Base-by-base conservation (phyloP, 1,140 invertebrate genomes). In the Platyura marginata region DNA sequence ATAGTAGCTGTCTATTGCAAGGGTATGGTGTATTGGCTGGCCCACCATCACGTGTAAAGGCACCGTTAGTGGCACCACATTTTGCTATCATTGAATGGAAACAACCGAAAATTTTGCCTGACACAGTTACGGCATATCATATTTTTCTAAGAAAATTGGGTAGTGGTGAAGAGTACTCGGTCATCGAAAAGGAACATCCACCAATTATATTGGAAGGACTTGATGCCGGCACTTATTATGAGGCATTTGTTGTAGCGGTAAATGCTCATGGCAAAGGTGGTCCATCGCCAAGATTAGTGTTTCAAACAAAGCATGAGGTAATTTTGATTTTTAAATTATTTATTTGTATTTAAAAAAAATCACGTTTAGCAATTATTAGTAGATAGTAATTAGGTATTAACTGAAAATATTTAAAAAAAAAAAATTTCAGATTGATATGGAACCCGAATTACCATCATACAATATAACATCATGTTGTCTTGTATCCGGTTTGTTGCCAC, bases 61-160 rank as follows among this genome's bases (percentile, higher is more conserved):
- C 86, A 1, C 71, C 76, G 16, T 79, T 80, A 52, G 71, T 84
- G 34, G 73, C 79, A 46, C 70, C 73, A 2, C 72, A 72, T 52
- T 87, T 79, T 56, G 81, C 80, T 0, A 75, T 89, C 23, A 54
- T 87, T 0, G 77, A 80, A 48, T 89, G 84, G 84, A 69, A 72
- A 2, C 54, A 72, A n/a, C 83, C 84, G 0, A 70, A 71, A 40
- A 67, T 66, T 1, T 56, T 82, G 4, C 68, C 70, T 1, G 76
- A 84, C 42, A 83, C 82, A 1, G 77, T 86, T 2, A 68, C 61
- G 20, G 67, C 70, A 46, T 85, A 81, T 57, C 74, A 77, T 49
- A 54, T 84, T 13, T 71, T 78, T 49, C 79, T 72, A 52, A 67
- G 76, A 40, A 64, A 69, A 4, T 48, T 74, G 6, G 61, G 61